Base-by-base conservation (phyloP, 1,140 invertebrate species). In the Leptinotarsa undecemlineata region DNA sequence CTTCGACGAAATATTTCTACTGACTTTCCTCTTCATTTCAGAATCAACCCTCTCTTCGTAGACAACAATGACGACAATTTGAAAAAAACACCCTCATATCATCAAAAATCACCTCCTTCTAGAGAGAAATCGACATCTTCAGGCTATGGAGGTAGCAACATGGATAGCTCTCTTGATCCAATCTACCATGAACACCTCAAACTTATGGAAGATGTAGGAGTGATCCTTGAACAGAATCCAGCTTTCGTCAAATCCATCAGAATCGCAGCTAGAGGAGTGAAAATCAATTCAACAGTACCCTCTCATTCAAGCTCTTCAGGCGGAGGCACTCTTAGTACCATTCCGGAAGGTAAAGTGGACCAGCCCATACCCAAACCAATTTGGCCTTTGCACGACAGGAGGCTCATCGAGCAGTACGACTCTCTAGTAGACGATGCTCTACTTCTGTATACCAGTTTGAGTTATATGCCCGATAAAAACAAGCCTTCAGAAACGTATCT, bases 261-360 rank as follows among this genome's bases (percentile, higher is more conserved):
- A 72, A 72, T 79, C 20, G 74, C 76, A 4, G 74, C 75, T 51
- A 62, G 77, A 64, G 57, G 76, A 19, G 62, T 69, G 4, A 70
- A 69, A 66, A 60, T 71, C 33, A 62, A 72, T 15, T 68, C 78
- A 78, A 68, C 73, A 73, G 75, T 78, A 67, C 78, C 78, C 76
- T 81, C 80, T 13, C 76, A 78, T 57, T 81, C 79, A 1, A 75
- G 77, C 51, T 81, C 81, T 20, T 78, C 77, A 6, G 77, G 71
- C 15, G 76, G 78, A 19, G 84, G 82, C 19, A 84, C 82, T 11
- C 76, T 85, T 17, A 81, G 80, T 33, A 82, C 85, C 3, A 86
- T 86, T 26, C 84, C 82, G 4, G 85, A 86, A 78, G 85, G 84
- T 5, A 72, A 76, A 26, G 80, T 85, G 0, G 84, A 85, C 75